Evolutionary conservation across 2,113 vertebrate genomes (phyloP), one percentile per base, ranked within the genome.

Genomic region (Limanda limanda): DNA sequence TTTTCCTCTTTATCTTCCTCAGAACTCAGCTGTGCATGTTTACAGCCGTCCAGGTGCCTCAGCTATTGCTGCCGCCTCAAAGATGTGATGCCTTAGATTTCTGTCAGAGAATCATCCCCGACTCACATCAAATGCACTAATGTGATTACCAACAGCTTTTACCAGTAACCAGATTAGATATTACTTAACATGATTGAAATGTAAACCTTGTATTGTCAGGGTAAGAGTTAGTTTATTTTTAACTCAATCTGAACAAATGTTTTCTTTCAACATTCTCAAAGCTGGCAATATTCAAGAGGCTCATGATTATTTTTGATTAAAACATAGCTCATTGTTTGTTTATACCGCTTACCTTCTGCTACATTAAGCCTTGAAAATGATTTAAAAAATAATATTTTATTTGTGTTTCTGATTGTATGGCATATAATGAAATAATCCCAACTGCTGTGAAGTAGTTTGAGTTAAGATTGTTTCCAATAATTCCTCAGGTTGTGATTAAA

Each of bases 11-110:
- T 65, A 1, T 61, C 17, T 71, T 42, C 45, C 18, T n/a, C 74
- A 95, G 94, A 91, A 83, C 21, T 5, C 82, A 0, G 5, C 37
- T 0, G 40, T 91, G 10, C 93, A 58, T 2, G 89, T 94, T 24
- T 95, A 94, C 83, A 89, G 69, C 65, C 90, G 85, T 57, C 88
- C 92, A 63, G 92, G 90, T 72, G 76, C 88, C 0, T 88, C 92
- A 0, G 69, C 92, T 27, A 4, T 94, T 2, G 59, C 86, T 0
- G 82, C 92, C 0, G 42, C 92, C 52, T 94, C 94, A 15, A 95
- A 95, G 85, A 95, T 94, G 84, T 95, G 72, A 94, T 51, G 68
- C 70, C 45, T 76, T 57, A 11, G 57, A 59, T 20, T 0, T 66
- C 45, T 60, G n/a, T 45, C 2, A 1, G 11, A n/a, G 18, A 20